Evolutionary conservation across 2,888 invertebrate genomes (phyloP).

Genomic region (Dioctria linearis): DNA sequence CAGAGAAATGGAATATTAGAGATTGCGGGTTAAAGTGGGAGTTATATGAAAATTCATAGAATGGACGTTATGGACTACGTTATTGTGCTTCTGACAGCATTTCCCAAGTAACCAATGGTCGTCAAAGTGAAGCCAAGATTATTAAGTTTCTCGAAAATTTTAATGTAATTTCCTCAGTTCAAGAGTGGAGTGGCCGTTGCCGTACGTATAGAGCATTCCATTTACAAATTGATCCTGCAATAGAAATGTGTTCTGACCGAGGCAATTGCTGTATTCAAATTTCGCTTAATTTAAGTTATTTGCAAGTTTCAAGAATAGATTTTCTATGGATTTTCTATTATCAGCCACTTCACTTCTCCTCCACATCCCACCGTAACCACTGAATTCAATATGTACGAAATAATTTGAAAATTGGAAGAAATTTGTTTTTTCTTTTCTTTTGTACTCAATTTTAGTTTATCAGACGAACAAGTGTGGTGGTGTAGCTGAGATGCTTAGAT

Average conservation of each 20-base stretch:
- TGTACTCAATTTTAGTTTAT: too few species aligned
- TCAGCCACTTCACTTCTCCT: too few species aligned
- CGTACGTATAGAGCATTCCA: too few species aligned
- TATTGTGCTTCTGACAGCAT: constrained; percentile 59
- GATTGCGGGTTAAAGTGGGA: too few species aligned
- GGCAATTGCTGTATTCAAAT: constrained; percentile 18
- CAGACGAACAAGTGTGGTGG: too few species aligned
- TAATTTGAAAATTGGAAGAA: too few species aligned
- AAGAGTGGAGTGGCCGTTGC: constrained; percentile 48
- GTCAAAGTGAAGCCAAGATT: constrained; percentile 57
- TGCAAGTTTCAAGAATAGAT: neutral
- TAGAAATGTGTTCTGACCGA: neutral
- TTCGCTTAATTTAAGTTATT: constrained; percentile 18
- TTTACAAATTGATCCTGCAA: constrained; percentile 34
- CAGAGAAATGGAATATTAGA: too few species aligned
- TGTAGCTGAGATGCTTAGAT: too few species aligned
- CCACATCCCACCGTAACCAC: too few species aligned
- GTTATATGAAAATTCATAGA: neutral
- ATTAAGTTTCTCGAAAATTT: constrained; percentile 58
- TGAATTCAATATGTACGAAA: too few species aligned
- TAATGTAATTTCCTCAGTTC: constrained; percentile 58
- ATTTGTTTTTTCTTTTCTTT: too few species aligned
- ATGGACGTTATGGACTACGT: constrained; percentile 49
- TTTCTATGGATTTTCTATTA: neutral
- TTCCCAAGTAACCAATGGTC: constrained; percentile 57